Conservation (phyloP, 2,888 invertebrate genomes). For the Phania funesta region DNA sequence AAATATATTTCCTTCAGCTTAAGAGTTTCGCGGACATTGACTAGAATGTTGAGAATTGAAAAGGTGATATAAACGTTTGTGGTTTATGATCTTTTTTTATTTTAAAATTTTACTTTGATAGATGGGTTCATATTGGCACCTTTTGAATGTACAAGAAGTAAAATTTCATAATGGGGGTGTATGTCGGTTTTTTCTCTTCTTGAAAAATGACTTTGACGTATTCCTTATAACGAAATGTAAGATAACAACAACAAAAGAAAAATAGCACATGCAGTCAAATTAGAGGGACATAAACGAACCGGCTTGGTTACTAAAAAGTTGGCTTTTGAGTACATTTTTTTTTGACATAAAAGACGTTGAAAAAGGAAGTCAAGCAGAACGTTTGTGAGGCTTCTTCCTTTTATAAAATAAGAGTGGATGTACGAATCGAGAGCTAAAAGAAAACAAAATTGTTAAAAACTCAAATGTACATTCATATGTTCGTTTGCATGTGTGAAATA, state of each 20-base stretch:
- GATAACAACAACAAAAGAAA: slow-evolving; percentile 42
- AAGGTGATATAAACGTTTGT: no score
- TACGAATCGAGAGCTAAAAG: background rate
- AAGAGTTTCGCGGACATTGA: no score
- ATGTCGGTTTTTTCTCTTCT: background rate
- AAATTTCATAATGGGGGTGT: slow-evolving; percentile 38
- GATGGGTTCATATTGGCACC: slow-evolving; percentile 48
- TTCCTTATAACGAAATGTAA: slow-evolving; percentile 52
- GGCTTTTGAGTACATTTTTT: slow-evolving; percentile 10
- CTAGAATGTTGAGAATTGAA: no score
- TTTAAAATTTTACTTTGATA: background rate
- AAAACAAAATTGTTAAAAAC: background rate
- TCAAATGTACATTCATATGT: background rate
- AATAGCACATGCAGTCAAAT: slow-evolving; percentile 24
- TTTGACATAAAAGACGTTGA: slow-evolving; percentile 67
- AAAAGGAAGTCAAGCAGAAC: slow-evolving; percentile 71
- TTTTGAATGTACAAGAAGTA: slow-evolving; percentile 32
- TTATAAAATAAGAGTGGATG: slow-evolving; percentile 23
- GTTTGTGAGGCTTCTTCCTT: slow-evolving; percentile 71
- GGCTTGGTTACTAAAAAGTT: slow-evolving; percentile 19
- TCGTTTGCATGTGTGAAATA: background rate
- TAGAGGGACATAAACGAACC: slow-evolving; percentile 23
- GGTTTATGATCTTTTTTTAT: background rate
- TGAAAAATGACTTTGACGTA: slow-evolving; percentile 11
- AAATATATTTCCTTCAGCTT: no score